A percentile compares a stretch with the other conserved stretches of the same genome.
phyloP scores from a whole-genome alignment of 2,113 vertebrate species.

The Psilopsiagon aymara region DNA sequence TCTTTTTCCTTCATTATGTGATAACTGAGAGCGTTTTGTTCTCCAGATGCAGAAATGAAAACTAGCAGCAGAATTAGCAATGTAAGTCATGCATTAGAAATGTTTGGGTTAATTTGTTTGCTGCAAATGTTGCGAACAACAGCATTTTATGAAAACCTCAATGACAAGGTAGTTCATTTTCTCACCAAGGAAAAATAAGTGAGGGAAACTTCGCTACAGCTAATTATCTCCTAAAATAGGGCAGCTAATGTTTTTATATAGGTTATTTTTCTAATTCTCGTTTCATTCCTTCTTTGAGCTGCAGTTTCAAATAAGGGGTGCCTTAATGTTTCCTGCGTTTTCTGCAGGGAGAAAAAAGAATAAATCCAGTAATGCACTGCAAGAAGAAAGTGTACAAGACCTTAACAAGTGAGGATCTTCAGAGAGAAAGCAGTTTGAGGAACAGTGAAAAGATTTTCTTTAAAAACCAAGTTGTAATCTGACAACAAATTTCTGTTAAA shows the following conservation, averaged over 20 bases:
- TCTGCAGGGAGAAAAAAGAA: not conserved
- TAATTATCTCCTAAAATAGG: conserved; percentile 37
- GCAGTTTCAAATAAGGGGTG: not conserved
- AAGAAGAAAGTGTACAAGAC: not conserved
- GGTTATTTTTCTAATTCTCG: not conserved
- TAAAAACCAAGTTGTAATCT: not conserved
- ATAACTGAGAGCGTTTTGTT: not conserved
- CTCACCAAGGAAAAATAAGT: not conserved
- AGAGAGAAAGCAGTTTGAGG: not conserved
- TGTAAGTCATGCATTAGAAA: not conserved
- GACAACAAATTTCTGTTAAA: not conserved
- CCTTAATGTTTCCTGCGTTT: not conserved
- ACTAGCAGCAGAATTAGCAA: not conserved
- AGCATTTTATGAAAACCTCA: conserved; percentile 38
- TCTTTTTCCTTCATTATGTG: not conserved
- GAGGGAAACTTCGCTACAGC: not conserved
- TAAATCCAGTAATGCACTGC: not conserved
- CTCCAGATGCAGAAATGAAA: not conserved
- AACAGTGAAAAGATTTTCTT: not conserved
- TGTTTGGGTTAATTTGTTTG: not conserved
- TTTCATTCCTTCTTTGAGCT: not conserved
- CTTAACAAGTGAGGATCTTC: not conserved
- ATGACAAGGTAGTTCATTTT: conserved; percentile 11
- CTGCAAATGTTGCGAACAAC: conserved; percentile 12
- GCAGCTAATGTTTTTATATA: not conserved